A percentile compares a stretch with the other conserved stretches of the same genome.
Conservation (phyloP, 2,888 invertebrate genomes). For the Thecophora atra region DNA sequence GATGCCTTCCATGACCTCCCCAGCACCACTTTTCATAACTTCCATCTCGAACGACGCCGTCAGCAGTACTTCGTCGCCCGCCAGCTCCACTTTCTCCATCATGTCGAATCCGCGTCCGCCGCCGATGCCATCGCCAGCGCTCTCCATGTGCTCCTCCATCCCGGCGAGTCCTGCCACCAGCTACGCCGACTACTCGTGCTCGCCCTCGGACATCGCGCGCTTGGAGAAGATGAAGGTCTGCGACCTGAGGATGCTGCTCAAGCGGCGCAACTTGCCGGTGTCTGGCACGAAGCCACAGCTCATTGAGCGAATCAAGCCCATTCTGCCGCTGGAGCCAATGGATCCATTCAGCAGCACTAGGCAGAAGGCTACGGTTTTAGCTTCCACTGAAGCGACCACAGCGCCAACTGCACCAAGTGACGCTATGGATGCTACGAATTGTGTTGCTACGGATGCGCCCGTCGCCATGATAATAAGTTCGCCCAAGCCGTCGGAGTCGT, state of each 20-base stretch:
- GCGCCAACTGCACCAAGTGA: conserved; percentile 12
- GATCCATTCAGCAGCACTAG: conserved; percentile 61
- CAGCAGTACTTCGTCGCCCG: conserved; percentile 44
- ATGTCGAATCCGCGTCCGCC: conserved; percentile 61
- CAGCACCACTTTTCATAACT: conserved; percentile 52
- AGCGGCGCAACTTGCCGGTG: conserved; percentile 91
- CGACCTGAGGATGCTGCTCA: conserved; percentile 92
- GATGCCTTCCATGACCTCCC: conserved; percentile 38
- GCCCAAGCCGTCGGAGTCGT: conserved; percentile 48
- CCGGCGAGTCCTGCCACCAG: conserved; percentile 64
- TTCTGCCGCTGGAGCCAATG: conserved; percentile 67
- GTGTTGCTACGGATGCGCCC: conserved; percentile 44
- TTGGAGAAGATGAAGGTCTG: conserved; percentile 97
- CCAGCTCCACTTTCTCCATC: conserved; percentile 52
- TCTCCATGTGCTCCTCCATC: conserved; percentile 67
- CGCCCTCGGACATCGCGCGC: conserved; percentile 69
- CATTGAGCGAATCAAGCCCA: conserved; percentile 88
- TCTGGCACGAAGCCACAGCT: conserved; percentile 96
- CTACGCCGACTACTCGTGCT: conserved; percentile 58
- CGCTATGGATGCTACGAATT: conserved; percentile 57
- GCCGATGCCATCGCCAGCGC: conserved; percentile 69
- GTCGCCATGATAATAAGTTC: conserved; percentile 58
- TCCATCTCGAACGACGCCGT: conserved; percentile 42
- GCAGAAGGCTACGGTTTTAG: conserved; percentile 41
- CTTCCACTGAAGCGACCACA: conserved; percentile 49